A percentile compares a stretch with the other conserved stretches of the same genome.
Conservation (phyloP, 1,140 invertebrate species). For the Mactra quadrangularis region DNA sequence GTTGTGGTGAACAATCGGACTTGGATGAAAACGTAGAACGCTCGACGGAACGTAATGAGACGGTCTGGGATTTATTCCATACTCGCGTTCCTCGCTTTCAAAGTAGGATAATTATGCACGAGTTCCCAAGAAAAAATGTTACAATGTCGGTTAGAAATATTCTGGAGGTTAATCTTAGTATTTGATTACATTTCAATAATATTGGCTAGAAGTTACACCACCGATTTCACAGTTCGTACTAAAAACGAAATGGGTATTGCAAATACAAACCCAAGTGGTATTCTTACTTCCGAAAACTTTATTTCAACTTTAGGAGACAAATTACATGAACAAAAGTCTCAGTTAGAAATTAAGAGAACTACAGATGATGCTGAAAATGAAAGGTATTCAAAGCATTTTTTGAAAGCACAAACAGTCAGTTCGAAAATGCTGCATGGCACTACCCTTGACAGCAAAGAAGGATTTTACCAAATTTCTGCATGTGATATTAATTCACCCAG, state of each 20-base stretch:
- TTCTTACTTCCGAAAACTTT: neutral
- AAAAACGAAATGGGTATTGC: neutral
- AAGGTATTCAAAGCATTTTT: neutral
- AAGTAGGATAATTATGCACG: neutral
- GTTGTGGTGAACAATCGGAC: no score
- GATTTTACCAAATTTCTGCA: no score
- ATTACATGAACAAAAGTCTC: neutral
- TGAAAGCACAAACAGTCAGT: neutral
- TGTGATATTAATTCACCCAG: no score
- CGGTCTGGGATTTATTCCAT: no score
- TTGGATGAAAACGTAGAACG: no score
- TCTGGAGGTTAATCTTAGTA: conserved; percentile 1
- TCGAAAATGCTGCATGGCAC: no score
- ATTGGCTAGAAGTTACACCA: neutral
- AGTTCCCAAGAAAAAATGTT: conserved; percentile 12
- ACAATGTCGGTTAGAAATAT: conserved; percentile 26
- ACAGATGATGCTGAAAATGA: neutral
- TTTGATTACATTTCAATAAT: neutral
- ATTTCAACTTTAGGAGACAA: neutral
- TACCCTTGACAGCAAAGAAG: no score
- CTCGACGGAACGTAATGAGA: no score
- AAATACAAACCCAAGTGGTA: neutral
- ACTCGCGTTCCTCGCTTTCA: no score
- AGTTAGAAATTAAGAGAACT: neutral
- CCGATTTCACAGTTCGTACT: neutral